Conservation (phyloP, 1,140 invertebrate genomes). For the Aphaenogaster ashmeadi region DNA sequence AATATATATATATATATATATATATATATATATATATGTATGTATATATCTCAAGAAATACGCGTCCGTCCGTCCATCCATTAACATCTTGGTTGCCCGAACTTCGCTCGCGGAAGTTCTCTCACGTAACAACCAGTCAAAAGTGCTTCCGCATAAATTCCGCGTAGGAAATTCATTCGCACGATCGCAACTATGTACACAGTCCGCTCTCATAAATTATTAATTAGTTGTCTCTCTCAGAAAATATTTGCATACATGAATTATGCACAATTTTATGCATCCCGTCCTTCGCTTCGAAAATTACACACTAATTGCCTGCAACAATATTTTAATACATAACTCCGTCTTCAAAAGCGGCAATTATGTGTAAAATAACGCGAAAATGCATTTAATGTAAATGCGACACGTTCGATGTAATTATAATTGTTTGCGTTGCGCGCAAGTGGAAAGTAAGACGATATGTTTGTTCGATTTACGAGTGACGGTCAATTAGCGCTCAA, state of each 20-base stretch:
- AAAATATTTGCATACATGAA: constrained; percentile 35
- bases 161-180: constrained; percentile 1
- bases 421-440: not conserved
- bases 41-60: not conserved
- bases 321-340: constrained; percentile 25
- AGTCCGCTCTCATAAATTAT: constrained; percentile 39
- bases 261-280: constrained; percentile 36
- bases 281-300: not conserved
- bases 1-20: not conserved
- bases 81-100: constrained; percentile 31
- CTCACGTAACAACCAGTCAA: not conserved
- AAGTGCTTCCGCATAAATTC: constrained; percentile 20
- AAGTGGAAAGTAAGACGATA: not conserved
- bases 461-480: not conserved
- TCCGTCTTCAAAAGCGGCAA: not conserved
- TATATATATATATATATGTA: not conserved
- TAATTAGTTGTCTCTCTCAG: constrained; percentile 32
- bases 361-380: not conserved
- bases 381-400: not conserved
- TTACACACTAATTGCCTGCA: not conserved
- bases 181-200: not conserved
- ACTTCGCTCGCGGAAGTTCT: constrained; percentile 2
- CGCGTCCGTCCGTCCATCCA: constrained; percentile 8
- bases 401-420: not conserved
- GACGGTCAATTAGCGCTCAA: constrained; percentile 1